These are phyloP conservation scores for Ligdia adustata DNA, from an alignment of 2,888 invertebrate genomes.

Conservation along the genomic window DNA sequence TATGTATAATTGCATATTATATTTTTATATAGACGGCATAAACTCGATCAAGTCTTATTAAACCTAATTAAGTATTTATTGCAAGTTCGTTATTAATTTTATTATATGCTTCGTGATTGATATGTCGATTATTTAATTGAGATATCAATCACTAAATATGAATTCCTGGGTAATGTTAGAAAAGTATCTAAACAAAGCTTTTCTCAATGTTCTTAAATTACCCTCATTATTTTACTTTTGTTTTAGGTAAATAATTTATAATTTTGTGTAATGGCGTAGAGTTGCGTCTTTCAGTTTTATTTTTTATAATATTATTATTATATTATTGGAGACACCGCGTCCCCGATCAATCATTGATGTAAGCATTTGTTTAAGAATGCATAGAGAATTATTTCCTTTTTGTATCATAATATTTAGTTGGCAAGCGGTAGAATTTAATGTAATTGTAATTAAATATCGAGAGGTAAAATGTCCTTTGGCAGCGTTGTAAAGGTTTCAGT, in stretches of 20 bases:
- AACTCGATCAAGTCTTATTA: conserved; percentile 14
- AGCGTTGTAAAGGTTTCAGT: conserved; percentile 2
- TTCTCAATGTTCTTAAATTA: no score
- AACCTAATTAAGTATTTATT: conserved; percentile 14
- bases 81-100: conserved; percentile 11
- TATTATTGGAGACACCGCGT: conserved; percentile 56
- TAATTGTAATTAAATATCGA: conserved; percentile 12
- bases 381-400: conserved; percentile 56
- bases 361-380: conserved; percentile 80
- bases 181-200: no score
- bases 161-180: no score
- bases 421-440: conserved; percentile 47
- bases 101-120: conserved; percentile 4
- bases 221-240: no score
- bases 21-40: conserved; percentile 11
- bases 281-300: conserved; percentile 72
- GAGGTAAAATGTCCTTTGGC: conserved; percentile 2
- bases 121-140: background rate
- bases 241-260: background rate
- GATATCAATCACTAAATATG: background rate
- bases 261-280: conserved; percentile 49
- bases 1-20: conserved; percentile 7
- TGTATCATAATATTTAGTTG: conserved; percentile 47
- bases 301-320: conserved; percentile 52
- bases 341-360: conserved; percentile 57